phyloP scores from a whole-genome alignment of 92 coral and sea anemone genomes.

The Umimayanthus chanpuru region DNA sequence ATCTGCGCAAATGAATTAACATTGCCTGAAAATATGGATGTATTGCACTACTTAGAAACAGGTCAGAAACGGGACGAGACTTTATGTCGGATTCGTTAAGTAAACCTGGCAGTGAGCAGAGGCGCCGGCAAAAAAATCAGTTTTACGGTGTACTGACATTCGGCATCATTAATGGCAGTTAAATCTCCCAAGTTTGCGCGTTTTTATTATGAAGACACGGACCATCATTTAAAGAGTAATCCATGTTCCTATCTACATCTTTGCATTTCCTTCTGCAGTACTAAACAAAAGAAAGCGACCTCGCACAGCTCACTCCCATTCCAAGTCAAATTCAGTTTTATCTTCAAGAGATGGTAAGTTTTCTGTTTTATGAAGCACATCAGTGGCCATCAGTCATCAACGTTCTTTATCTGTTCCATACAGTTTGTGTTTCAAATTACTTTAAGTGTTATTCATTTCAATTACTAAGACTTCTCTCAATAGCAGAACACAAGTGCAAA shows the following conservation, averaged over 20 bases:
- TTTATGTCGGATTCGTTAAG: neutral
- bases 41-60: neutral
- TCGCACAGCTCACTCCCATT: neutral
- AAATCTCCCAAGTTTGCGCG: neutral
- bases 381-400: no score
- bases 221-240: neutral
- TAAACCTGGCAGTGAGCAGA: neutral
- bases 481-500: neutral
- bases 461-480: neutral
- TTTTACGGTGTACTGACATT: neutral
- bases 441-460: neutral
- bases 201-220: neutral
- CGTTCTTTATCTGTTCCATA: neutral
- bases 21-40: neutral
- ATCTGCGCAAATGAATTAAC: neutral
- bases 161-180: neutral
- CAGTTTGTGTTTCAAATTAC: neutral
- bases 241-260: neutral
- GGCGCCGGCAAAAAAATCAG: neutral
- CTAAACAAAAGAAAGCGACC: neutral
- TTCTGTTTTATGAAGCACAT: neutral
- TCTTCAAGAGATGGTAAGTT: neutral
- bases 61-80: neutral
- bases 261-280: no score
- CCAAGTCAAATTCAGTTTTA: neutral